These are phyloP conservation scores for Temnothorax unifasciatus DNA, from an alignment of 2,888 invertebrate genomes.

Conservation along the genomic window DNA sequence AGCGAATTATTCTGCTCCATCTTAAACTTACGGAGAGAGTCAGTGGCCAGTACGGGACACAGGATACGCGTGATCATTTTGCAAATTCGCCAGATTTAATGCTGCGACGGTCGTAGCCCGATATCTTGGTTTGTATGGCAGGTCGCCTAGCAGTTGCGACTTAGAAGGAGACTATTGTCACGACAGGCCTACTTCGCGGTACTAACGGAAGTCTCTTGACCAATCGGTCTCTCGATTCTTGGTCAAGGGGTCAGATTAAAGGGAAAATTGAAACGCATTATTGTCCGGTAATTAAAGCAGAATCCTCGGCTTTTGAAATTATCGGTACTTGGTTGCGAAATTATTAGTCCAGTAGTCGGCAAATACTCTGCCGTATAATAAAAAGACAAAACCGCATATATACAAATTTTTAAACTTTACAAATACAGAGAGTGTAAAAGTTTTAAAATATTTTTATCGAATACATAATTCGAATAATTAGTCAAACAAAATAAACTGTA, in stretches of 20 bases:
- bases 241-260: slow-evolving; percentile 74
- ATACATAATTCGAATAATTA: not conserved
- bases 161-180: slow-evolving; percentile 71
- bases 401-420: not conserved
- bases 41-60: slow-evolving; percentile 18
- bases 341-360: not conserved
- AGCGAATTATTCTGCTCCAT: slow-evolving; percentile 41
- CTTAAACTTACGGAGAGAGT: slow-evolving; percentile 38
- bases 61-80: slow-evolving; percentile 83
- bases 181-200: slow-evolving; percentile 72
- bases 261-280: slow-evolving; percentile 62
- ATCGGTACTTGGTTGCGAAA: not conserved
- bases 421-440: not conserved
- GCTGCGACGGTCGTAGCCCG: slow-evolving; percentile 16
- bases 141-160: slow-evolving; percentile 63
- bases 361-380: not conserved
- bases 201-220: slow-evolving; percentile 74
- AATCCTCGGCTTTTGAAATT: not conserved
- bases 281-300: not conserved
- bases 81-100: slow-evolving; percentile 74
- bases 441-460: not conserved
- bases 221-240: slow-evolving; percentile 74
- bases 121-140: slow-evolving; percentile 58
- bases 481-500: not conserved
- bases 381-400: not conserved